Base-by-base conservation (phyloP, 2,888 invertebrate species). In the Herminia tarsipennalis region DNA sequence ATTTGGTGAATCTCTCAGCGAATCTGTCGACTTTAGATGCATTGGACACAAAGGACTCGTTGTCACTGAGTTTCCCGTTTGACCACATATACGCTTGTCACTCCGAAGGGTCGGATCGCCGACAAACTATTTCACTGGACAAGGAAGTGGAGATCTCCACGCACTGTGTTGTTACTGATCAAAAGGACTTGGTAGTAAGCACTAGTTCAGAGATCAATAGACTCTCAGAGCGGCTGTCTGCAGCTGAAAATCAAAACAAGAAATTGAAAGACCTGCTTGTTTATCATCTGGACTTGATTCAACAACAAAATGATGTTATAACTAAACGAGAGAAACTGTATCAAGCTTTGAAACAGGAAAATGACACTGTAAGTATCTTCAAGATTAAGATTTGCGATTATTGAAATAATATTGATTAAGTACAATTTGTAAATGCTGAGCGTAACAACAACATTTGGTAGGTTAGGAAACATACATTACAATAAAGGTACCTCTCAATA, bases 231-330 rank as follows among this genome's bases (percentile, higher is more conserved):
- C 85, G 76, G 66, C 79, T 92, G 69, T 85, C 82, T 70, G 86
- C 75, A 3, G 68, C 81, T 43, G 84, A 83, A 44, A 69, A 49
- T 72, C 94, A 95, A 87, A 94, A 95, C 81, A 94, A 92, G 78
- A 94, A 93, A 70, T 89, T 95, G 37, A 96, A 97, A 85, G 95
- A 96, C 59, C 93, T 98, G 76, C 88, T 97, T 56, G 88, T 97
- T 47, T 93, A 96, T 61, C 97, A 98, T 81, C 91, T 98, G 70
- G 97, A 98, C 83, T 90, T 98, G 53, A 96, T 98, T 77, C 97
- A 97, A 81, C 96, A 97, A 84, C 97, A 98, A 85, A 96, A 96
- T 72, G 97, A 97, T 73, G 94, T 95, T 69, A 93, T 98, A 56
- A 92, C 94, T 61, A 94, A 94, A 65, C 96, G 95, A 83, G 97